phyloP scores from a whole-genome alignment of 2,113 vertebrate species.

The Ailuropoda melanoleuca region DNA sequence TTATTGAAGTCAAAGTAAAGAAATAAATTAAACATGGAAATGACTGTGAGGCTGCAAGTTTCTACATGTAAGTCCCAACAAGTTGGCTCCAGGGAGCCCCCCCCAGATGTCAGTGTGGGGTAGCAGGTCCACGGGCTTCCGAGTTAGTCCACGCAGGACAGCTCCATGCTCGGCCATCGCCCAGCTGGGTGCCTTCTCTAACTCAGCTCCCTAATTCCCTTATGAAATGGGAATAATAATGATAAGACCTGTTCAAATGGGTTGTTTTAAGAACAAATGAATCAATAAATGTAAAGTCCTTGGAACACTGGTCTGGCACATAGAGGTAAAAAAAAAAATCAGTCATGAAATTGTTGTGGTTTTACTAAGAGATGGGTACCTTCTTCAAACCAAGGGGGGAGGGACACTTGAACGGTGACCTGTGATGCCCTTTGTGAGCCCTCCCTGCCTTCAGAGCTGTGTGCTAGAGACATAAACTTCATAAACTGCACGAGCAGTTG shows the following conservation, averaged over 20 bases:
- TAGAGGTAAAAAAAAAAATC: not conserved
- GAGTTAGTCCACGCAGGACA: not conserved
- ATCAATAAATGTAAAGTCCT: not conserved
- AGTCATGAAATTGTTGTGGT: not conserved
- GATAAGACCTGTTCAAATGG: not conserved
- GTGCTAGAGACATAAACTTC: fast-evolving
- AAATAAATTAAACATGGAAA: not conserved
- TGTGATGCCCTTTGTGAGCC: fast-evolving
- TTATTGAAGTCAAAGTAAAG: not conserved
- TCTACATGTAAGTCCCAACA: not conserved
- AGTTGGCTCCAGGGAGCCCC: not conserved
- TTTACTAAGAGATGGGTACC: not conserved
- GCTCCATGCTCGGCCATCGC: not conserved
- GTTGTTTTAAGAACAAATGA: not conserved
- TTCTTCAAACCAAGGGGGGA: not conserved
- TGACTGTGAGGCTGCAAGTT: not conserved
- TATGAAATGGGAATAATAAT: not conserved
- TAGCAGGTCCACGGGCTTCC: fast-evolving
- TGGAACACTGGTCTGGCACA: not conserved
- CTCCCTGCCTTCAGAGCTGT: not conserved
- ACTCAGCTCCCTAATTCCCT: not conserved
- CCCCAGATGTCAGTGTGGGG: fast-evolving
- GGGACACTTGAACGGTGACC: not conserved
- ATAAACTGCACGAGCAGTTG: not conserved
- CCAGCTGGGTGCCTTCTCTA: not conserved